Base-by-base conservation (phyloP, 2,113 vertebrate species). In the Ophiodon elongatus region DNA sequence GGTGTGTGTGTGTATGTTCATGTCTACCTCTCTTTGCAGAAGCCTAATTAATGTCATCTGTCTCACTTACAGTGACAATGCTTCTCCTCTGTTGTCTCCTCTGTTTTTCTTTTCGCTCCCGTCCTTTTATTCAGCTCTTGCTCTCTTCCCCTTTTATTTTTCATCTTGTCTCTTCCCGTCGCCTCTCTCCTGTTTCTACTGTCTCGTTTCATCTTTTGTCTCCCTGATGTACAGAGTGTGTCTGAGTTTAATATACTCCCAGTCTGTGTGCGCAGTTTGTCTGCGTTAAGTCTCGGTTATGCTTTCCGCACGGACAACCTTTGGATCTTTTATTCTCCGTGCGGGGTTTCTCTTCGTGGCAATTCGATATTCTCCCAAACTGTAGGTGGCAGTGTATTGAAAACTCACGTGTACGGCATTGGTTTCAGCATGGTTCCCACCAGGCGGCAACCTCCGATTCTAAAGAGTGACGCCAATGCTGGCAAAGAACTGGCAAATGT, bases 21-120 rank as follows among this genome's bases (percentile, higher is more conserved):
- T 67, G 68, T 84, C 68, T 87, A 23, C 65, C 65, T 87, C 60
- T 90, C 45, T 73, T 73, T 76, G 25, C 76, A 65, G 60, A 17
- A 4, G 69, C 86, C 84, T 90, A 91, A 90, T 89, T 88, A 90
- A 89, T 82, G 70, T 88, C 79, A 84, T 92, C 84, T 65, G 75
- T 91, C 88, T 87, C 89, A 88, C 85, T 92, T 89, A 80, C 71
- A 10, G 54, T 82, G 83, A 87, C 87, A 77, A 4, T 64, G n/a
- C 62, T 6, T 81, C 37, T 69, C 73, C 66, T 83, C 64, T 79
- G 2, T 79, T 62, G 57, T 83, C 74, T 73, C 59, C 52, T 73
- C 59, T 59, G 0, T 52, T 52, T 52, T 52, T 80, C 71, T 65
- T 50, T 67, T 60, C 41, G 80, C 21, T 31, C 39, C 54, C 60